Percentiles rank a stretch among this genome's conserved stretches.
phyloP scores from a whole-genome alignment of 2,888 invertebrate species.

The Epinotia ramella region DNA sequence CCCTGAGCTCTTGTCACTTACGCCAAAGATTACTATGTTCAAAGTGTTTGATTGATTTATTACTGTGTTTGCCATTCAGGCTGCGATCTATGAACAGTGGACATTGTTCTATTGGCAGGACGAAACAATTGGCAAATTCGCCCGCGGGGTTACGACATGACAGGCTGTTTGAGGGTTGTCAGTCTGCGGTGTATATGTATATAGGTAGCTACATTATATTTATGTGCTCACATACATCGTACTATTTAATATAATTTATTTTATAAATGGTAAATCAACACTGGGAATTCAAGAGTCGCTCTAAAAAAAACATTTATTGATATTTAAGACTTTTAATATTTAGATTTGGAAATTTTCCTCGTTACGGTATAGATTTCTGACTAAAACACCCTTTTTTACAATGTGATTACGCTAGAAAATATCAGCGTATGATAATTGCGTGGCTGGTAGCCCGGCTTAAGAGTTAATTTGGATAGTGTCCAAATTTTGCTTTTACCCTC shows the following conservation, averaged over 20 bases:
- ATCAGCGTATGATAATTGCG: constrained; percentile 73
- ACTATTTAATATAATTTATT: background rate
- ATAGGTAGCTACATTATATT: background rate
- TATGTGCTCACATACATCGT: background rate
- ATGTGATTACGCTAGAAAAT: constrained; percentile 47
- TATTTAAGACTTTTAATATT: no score
- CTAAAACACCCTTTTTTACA: background rate
- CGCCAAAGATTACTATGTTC: constrained; percentile 57
- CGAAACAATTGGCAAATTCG: constrained; percentile 34
- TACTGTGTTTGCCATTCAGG: constrained; percentile 67
- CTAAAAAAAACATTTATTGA: no score
- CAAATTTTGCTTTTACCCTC: constrained; percentile 75
- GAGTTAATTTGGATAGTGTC: constrained; percentile 80
- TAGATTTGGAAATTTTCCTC: no score
- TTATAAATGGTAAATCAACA: no score
- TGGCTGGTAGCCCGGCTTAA: constrained; percentile 61
- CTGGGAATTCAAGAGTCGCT: no score
- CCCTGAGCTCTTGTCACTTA: constrained; percentile 50
- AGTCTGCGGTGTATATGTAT: background rate
- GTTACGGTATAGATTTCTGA: background rate
- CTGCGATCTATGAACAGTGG: constrained; percentile 68
- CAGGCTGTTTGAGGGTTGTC: constrained; percentile 7
- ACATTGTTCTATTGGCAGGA: constrained; percentile 60
- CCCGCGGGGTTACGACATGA: constrained; percentile 20
- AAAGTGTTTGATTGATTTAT: constrained; percentile 80